Conservation (phyloP, 2,797 vertebrate genomes). For the Artibeus lituratus region DNA sequence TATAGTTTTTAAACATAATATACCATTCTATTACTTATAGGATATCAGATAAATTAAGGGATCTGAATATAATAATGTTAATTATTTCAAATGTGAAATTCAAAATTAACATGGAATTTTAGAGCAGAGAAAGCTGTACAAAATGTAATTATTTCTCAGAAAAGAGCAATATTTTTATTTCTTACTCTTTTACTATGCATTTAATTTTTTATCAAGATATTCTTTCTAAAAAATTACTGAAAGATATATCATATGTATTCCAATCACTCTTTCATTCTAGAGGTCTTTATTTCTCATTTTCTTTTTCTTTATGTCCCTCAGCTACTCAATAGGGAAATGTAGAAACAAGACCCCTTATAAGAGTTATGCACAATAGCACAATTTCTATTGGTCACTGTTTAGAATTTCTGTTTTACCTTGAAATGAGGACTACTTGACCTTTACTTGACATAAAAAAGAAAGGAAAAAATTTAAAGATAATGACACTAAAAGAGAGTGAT, state of each 20-base stretch:
- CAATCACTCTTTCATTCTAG: neutral
- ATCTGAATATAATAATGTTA: neutral
- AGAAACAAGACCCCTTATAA: neutral
- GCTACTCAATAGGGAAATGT: neutral
- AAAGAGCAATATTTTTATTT: neutral
- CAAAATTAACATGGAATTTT: neutral
- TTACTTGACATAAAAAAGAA: constrained; percentile 22
- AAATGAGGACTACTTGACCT: neutral
- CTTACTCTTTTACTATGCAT: neutral
- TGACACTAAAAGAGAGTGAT: neutral
- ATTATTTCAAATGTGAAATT: neutral
- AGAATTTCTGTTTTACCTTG: constrained; percentile 7
- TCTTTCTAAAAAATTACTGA: neutral
- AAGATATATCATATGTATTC: neutral
- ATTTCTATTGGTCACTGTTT: constrained; percentile 4
- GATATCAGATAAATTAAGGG: neutral
- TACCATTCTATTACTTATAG: neutral
- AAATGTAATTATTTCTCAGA: neutral
- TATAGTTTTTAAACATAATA: neutral
- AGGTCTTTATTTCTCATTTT: fast-evolving
- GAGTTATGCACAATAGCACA: neutral
- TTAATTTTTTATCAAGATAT: neutral
- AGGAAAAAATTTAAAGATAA: neutral
- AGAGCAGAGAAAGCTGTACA: neutral
- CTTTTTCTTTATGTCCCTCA: neutral